Evolutionary conservation across 2,797 vertebrate genomes (phyloP).

Genomic region (Sternarchorhynchus goeldii): DNA sequence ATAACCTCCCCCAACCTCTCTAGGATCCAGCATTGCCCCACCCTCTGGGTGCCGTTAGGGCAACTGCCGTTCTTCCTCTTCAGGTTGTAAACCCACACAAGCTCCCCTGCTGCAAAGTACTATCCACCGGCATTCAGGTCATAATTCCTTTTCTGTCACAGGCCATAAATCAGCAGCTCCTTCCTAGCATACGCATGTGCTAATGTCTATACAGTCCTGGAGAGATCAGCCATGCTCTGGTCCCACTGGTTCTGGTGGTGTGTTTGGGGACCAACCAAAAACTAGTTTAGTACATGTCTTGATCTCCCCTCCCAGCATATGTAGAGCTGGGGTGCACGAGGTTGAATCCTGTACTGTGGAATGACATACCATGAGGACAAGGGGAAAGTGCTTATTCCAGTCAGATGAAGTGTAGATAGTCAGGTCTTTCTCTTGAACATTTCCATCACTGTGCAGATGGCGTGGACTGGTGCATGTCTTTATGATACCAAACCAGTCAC

Average conservation of each 20-base stretch:
- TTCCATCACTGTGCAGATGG: conserved; percentile 11
- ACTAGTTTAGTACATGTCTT: conserved; percentile 14
- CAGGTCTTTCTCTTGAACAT: neutral
- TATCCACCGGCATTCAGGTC: neutral
- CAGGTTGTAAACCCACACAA: neutral
- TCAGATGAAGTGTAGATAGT: neutral
- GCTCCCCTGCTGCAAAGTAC: neutral
- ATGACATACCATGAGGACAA: conserved; percentile 18
- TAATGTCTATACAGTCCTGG: conserved; percentile 36
- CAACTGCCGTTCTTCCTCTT: conserved; percentile 19
- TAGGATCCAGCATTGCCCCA: conserved; percentile 2
- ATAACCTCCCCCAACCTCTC: conserved; percentile 26
- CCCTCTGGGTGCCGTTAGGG: conserved; percentile 25
- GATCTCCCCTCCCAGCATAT: conserved; percentile 40
- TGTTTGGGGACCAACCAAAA: conserved; percentile 8
- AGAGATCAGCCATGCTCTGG: conserved; percentile 30
- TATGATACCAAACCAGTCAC: neutral
- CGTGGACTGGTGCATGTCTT: conserved; percentile 23
- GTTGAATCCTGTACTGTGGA: conserved; percentile 35
- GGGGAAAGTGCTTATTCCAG: conserved; percentile 14
- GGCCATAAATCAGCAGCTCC: neutral
- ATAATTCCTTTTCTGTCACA: conserved; percentile 22
- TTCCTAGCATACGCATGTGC: conserved; percentile 30
- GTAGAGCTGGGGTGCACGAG: conserved; percentile 23
- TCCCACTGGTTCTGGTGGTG: neutral